Conservation (phyloP, 2,113 vertebrate species). For the Strix uralensis region DNA sequence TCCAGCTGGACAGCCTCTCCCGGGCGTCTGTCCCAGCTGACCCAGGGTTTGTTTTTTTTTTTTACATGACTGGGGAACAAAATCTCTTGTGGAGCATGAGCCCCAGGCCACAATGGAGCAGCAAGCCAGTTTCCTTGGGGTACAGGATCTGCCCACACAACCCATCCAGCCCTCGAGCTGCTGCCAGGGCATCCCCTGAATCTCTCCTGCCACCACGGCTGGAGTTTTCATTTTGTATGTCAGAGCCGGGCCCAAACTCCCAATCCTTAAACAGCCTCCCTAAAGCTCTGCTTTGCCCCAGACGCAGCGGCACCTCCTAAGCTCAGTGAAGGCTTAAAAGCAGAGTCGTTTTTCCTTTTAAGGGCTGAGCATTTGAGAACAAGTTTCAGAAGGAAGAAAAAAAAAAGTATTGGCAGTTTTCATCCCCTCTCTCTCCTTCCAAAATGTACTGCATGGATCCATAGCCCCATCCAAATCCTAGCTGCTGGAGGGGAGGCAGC, state of each 20-base stretch:
- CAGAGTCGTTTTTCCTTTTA: slow-evolving; percentile 23
- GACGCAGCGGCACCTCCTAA: not conserved
- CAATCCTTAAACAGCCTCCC: not conserved
- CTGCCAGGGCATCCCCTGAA: not conserved
- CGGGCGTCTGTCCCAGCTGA: fast-evolving
- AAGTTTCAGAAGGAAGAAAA: not conserved
- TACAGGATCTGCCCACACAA: not conserved
- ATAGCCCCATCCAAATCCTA: not conserved
- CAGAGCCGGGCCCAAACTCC: not conserved
- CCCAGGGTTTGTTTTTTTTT: not conserved
- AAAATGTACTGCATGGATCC: not conserved
- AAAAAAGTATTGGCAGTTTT: not conserved
- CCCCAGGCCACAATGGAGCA: not conserved
- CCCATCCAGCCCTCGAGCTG: not conserved
- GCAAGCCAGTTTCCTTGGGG: not conserved
- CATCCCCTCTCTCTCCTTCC: not conserved
- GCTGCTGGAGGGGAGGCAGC: not conserved
- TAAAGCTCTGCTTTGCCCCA: not conserved
- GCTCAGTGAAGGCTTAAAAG: not conserved
- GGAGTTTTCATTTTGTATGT: not conserved
- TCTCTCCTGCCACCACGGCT: not conserved
- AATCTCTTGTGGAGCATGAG: not conserved
- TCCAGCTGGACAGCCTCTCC: not conserved
- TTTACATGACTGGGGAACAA: not conserved
- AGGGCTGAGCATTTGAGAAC: not conserved